Conservation (phyloP, 2,888 invertebrate genomes). For the Antheraea yamamai region DNA sequence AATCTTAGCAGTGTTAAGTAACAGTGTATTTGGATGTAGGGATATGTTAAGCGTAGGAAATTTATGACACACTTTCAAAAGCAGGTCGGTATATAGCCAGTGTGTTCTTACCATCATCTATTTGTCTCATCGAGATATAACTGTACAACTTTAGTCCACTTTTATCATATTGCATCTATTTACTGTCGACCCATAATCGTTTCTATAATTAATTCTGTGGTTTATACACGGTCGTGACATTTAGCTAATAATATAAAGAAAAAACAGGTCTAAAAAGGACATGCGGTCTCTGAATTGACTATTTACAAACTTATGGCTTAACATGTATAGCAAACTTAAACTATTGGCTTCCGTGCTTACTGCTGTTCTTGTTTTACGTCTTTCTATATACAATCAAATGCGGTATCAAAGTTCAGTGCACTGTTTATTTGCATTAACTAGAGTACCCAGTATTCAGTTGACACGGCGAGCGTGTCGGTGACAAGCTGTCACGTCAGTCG, state of each 20-base stretch:
- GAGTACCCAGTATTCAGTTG: background rate
- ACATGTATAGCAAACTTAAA: background rate
- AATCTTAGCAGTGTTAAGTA: too few relatives aligned
- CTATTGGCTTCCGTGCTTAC: background rate
- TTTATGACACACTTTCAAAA: background rate
- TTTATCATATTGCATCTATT: too few relatives aligned
- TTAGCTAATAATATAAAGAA: too few relatives aligned
- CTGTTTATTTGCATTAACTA: conserved; percentile 5
- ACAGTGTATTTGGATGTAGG: background rate
- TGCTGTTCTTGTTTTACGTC: background rate
- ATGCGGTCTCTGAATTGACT: background rate
- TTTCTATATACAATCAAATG: background rate
- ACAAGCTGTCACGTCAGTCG: conserved; percentile 56
- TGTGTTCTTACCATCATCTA: too few relatives aligned
- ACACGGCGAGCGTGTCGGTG: conserved; percentile 40
- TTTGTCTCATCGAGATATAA: too few relatives aligned
- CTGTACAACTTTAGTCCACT: too few relatives aligned
- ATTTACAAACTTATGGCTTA: background rate
- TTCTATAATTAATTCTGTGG: background rate
- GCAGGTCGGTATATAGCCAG: background rate
- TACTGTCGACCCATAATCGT: too few relatives aligned
- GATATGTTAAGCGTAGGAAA: background rate
- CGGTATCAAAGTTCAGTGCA: background rate
- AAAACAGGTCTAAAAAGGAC: too few relatives aligned
- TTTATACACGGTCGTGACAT: too few relatives aligned